Percentiles rank a stretch among this genome's conserved stretches.
Conservation (phyloP, 2,888 invertebrate species). For the Bibio marci region DNA sequence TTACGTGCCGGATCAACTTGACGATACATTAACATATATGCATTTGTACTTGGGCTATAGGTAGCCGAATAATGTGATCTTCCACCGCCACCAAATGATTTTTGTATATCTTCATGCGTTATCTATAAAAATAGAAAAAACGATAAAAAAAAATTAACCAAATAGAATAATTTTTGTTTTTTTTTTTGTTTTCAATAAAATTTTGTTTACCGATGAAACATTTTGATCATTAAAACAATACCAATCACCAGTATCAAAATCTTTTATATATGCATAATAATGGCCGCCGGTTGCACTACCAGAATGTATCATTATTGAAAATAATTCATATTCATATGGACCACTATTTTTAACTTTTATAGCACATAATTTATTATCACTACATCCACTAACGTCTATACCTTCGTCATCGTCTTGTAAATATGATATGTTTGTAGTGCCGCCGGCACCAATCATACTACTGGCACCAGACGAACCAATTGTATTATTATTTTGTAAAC, state of each 20-base stretch:
- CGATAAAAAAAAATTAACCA: conserved; percentile 1
- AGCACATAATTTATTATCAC: conserved; percentile 29
- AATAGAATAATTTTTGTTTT: neutral
- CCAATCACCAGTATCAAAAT: conserved; percentile 58
- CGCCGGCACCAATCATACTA: conserved; percentile 6
- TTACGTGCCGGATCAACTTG: conserved; percentile 50
- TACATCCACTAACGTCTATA: conserved; percentile 32
- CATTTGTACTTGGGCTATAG: conserved; percentile 68
- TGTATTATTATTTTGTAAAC: conserved; percentile 9
- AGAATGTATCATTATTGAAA: conserved; percentile 83
- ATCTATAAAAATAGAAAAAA: conserved; percentile 35
- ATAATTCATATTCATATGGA: conserved; percentile 68
- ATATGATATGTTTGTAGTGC: conserved; percentile 13
- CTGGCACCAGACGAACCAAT: too few relatives aligned
- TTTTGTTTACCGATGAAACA: conserved; percentile 44
- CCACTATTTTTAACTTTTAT: conserved; percentile 34
- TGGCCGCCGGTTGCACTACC: conserved; percentile 83
- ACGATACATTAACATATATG: conserved; percentile 83
- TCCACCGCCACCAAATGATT: conserved; percentile 63
- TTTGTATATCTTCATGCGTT: conserved; percentile 61
- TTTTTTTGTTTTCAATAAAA: neutral
- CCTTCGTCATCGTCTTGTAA: conserved; percentile 50
- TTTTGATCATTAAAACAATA: conserved; percentile 78
- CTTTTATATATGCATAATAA: conserved; percentile 83
- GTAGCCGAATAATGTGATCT: conserved; percentile 53